These are phyloP conservation scores for Stenchaetothrips biformis DNA, from an alignment of 2,888 invertebrate species.

Conservation along the genomic window DNA sequence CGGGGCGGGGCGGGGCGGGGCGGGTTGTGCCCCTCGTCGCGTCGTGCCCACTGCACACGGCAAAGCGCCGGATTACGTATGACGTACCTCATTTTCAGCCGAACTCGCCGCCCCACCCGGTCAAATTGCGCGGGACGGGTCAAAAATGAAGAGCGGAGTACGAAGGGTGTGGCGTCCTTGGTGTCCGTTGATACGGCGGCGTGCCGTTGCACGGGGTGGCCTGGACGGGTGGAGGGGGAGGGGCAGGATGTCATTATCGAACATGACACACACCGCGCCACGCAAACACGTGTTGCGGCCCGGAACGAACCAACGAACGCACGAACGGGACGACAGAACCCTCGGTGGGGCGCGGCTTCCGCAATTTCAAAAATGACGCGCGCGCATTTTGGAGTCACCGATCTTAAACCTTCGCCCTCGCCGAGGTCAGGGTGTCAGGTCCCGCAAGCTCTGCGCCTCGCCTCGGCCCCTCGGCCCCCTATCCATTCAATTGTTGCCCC, in stretches of 20 bases:
- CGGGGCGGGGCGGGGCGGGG: neutral
- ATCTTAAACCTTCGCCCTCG: neutral
- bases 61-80: too few relatives aligned
- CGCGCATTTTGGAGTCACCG: neutral
- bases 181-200: neutral
- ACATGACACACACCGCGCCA: conserved; percentile 6
- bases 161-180: too few relatives aligned
- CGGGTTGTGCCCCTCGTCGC: neutral
- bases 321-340: neutral
- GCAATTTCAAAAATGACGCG: neutral
- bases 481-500: too few relatives aligned
- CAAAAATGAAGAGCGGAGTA: too few relatives aligned
- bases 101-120: too few relatives aligned
- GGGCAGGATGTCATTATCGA: conserved; percentile 17
- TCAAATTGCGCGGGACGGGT: too few relatives aligned
- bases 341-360: neutral
- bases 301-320: neutral
- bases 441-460: too few relatives aligned
- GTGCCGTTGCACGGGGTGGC: too few relatives aligned
- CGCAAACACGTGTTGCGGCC: neutral
- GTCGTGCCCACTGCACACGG: too few relatives aligned
- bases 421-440: too few relatives aligned
- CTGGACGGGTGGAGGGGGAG: neutral
- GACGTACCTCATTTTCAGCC: too few relatives aligned
- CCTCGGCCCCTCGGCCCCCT: too few relatives aligned